These are phyloP conservation scores for Drosophila falleni DNA, from an alignment of 2,888 invertebrate species.

Conservation along the genomic window DNA sequence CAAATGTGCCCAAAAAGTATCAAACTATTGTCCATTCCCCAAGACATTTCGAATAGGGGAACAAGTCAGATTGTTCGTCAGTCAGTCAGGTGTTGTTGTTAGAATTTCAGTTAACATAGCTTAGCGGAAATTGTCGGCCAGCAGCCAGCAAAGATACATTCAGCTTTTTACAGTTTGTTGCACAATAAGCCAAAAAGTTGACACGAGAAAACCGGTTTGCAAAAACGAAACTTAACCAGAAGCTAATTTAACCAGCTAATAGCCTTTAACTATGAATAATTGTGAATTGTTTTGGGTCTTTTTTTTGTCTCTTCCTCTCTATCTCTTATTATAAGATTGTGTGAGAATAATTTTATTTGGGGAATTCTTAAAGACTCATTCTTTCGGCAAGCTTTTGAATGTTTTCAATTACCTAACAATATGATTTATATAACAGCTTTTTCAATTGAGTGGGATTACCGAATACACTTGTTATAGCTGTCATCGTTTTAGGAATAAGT, in stretches of 20 bases:
- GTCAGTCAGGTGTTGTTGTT: constrained; percentile 29
- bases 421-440: constrained; percentile 10
- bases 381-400: not conserved
- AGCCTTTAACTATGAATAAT: constrained; percentile 39
- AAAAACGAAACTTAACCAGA: constrained; percentile 43
- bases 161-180: constrained; percentile 42
- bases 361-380: not conserved
- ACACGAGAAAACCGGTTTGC: constrained; percentile 34
- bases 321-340: not conserved
- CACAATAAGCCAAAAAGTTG: constrained; percentile 46
- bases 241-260: constrained; percentile 52
- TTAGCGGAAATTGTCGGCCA: constrained; percentile 58
- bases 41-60: constrained; percentile 4
- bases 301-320: not conserved
- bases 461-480: not conserved
- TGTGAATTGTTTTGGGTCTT: constrained; percentile 6
- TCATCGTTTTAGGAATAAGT: not conserved
- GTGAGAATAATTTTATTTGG: not conserved
- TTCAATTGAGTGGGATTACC: not conserved
- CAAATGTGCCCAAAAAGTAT: constrained; percentile 27
- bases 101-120: constrained; percentile 29
- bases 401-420: not conserved
- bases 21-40: constrained; percentile 20
- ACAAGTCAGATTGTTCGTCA: constrained; percentile 2
- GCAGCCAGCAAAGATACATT: constrained; percentile 36